These are phyloP conservation scores for Coenobita brevimanus DNA, from an alignment of 1,140 invertebrate species.

Conservation along the genomic window DNA sequence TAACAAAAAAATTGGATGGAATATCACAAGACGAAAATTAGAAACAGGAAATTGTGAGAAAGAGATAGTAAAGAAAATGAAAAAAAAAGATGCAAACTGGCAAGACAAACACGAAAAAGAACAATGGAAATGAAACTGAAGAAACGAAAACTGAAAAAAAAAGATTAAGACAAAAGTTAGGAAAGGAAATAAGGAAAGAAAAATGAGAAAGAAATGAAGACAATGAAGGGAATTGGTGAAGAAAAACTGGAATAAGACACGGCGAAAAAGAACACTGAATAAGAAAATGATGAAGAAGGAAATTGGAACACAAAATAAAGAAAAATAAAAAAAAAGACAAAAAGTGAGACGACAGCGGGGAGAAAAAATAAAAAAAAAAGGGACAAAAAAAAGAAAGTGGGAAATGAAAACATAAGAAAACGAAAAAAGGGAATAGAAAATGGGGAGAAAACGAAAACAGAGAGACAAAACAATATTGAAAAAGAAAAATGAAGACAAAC, in stretches of 20 bases:
- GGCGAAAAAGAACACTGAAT: not conserved
- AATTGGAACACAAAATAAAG: too few species aligned
- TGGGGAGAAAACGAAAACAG: not conserved
- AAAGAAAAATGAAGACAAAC: not conserved
- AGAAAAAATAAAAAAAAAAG: not conserved
- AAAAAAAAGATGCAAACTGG: not conserved
- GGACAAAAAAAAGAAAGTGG: not conserved
- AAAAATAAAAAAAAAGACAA: not conserved
- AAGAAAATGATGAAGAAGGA: not conserved
- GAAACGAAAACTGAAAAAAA: too few species aligned
- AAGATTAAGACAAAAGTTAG: too few species aligned
- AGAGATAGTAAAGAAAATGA: not conserved
- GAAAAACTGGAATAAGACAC: not conserved
- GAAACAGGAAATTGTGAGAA: not conserved
- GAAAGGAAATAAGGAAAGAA: too few species aligned
- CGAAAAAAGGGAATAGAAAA: too few species aligned
- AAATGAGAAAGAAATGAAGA: not conserved
- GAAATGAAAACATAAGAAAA: too few species aligned
- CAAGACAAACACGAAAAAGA: too few species aligned
- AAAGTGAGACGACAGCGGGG: not conserved
- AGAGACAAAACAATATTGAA: too few species aligned
- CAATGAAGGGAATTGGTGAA: not conserved
- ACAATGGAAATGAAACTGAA: too few species aligned
- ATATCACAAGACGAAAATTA: not conserved
- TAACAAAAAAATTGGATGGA: not conserved